Evolutionary conservation across 2,888 invertebrate species (phyloP).

Genomic region (Tethea ocularis): DNA sequence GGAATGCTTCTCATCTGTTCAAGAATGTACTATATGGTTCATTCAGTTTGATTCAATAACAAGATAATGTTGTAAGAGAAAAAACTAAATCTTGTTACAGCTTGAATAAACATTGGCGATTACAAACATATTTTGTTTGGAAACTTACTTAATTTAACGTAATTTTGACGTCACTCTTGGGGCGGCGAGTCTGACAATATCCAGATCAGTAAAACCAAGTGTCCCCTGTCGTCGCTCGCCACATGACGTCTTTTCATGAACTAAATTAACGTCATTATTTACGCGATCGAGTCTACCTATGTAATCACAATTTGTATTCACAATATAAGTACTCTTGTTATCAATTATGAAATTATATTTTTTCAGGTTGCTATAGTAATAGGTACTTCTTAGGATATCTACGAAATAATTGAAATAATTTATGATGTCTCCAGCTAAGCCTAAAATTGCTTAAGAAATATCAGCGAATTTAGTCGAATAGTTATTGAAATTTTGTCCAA

Average conservation of each 20-base stretch:
- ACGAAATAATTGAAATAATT: too few relatives aligned
- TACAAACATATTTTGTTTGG: background rate
- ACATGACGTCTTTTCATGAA: constrained; percentile 10
- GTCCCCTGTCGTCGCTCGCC: constrained; percentile 1
- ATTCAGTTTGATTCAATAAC: background rate
- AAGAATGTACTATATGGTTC: background rate
- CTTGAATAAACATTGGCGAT: background rate
- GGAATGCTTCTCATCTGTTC: background rate
- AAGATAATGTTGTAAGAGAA: background rate
- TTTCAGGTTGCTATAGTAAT: too few relatives aligned
- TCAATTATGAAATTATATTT: too few relatives aligned
- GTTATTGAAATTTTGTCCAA: too few relatives aligned
- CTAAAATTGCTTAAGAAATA: too few relatives aligned
- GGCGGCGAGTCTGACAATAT: background rate
- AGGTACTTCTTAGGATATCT: too few relatives aligned
- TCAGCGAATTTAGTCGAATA: too few relatives aligned
- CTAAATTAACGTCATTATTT: constrained; percentile 6
- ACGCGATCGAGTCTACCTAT: constrained; percentile 1
- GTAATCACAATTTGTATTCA: constrained; percentile 7
- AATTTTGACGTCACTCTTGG: constrained; percentile 8
- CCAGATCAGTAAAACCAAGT: constrained; percentile 7
- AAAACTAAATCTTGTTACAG: background rate
- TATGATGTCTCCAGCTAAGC: too few relatives aligned
- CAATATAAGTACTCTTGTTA: background rate
- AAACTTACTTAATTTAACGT: background rate